phyloP scores from a whole-genome alignment of 2,888 invertebrate genomes.

The Seladonia tumulorum region DNA sequence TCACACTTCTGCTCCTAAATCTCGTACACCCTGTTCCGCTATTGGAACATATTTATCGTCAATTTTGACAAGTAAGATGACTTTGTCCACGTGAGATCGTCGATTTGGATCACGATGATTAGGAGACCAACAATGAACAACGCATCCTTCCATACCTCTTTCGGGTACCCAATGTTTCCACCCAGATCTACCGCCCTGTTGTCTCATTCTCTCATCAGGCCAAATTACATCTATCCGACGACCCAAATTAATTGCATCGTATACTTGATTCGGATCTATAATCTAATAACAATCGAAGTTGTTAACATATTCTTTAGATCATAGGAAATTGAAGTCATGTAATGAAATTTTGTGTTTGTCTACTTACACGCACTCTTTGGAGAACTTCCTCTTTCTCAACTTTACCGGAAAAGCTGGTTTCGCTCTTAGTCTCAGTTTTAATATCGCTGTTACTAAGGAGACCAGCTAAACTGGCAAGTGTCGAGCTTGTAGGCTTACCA shows the following conservation, averaged over 20 bases:
- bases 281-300: conserved; percentile 82
- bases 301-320: background rate
- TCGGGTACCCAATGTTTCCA: conserved; percentile 97
- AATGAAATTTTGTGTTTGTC: background rate
- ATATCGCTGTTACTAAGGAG: conserved; percentile 88
- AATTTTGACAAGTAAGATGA: conserved; percentile 95
- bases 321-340: background rate
- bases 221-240: conserved; percentile 97
- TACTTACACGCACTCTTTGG: conserved; percentile 86
- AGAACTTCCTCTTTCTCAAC: conserved; percentile 84
- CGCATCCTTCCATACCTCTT: conserved; percentile 96
- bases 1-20: conserved; percentile 89
- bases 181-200: conserved; percentile 93
- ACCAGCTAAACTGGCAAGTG: conserved; percentile 93
- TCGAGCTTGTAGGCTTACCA: conserved; percentile 95
- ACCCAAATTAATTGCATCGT: conserved; percentile 96
- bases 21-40: conserved; percentile 94
- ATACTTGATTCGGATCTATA: conserved; percentile 90
- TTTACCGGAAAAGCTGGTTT: conserved; percentile 81
- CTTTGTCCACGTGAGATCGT: conserved; percentile 96
- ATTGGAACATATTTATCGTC: conserved; percentile 97
- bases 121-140: conserved; percentile 97
- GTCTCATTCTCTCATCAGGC: conserved; percentile 96
- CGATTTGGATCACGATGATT: conserved; percentile 94
- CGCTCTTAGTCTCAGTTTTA: conserved; percentile 83